phyloP scores from a whole-genome alignment of 2,113 vertebrate genomes.

The Tamias sibiricus region DNA sequence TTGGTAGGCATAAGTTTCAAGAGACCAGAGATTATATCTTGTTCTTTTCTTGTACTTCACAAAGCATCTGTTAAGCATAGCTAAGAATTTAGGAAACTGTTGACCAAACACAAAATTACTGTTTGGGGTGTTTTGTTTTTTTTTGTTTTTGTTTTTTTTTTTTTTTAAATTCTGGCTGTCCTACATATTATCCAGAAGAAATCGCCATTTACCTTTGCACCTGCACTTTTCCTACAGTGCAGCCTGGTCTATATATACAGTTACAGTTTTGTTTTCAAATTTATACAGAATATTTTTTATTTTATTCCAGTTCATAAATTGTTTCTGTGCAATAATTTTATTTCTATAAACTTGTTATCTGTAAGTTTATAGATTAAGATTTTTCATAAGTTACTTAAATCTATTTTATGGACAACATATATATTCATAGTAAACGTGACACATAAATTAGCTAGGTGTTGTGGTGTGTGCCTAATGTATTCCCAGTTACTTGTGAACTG shows the following conservation, averaged over 20 bases:
- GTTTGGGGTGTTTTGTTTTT: too few relatives aligned
- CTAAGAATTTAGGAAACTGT: not conserved
- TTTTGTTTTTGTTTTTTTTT: too few relatives aligned
- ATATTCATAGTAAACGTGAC: not conserved
- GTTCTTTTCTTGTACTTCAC: not conserved
- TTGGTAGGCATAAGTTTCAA: not conserved
- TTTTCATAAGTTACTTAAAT: not conserved
- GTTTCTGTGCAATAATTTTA: not conserved
- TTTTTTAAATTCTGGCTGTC: not conserved
- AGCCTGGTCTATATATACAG: not conserved
- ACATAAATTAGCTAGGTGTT: not conserved
- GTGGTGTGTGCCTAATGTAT: not conserved
- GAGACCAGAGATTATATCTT: not conserved
- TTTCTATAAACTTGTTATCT: not conserved
- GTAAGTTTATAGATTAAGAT: not conserved
- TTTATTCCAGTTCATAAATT: not conserved
- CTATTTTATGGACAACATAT: not conserved
- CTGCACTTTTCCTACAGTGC: not conserved
- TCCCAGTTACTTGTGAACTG: not conserved
- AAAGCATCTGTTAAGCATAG: not conserved
- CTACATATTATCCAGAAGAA: not conserved
- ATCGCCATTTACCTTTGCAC: not conserved
- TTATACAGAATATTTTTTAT: not conserved
- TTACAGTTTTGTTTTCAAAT: not conserved
- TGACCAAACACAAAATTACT: not conserved